Evolutionary conservation across 2,113 vertebrate genomes (phyloP).

Genomic region (Oryzias curvinotus): DNA sequence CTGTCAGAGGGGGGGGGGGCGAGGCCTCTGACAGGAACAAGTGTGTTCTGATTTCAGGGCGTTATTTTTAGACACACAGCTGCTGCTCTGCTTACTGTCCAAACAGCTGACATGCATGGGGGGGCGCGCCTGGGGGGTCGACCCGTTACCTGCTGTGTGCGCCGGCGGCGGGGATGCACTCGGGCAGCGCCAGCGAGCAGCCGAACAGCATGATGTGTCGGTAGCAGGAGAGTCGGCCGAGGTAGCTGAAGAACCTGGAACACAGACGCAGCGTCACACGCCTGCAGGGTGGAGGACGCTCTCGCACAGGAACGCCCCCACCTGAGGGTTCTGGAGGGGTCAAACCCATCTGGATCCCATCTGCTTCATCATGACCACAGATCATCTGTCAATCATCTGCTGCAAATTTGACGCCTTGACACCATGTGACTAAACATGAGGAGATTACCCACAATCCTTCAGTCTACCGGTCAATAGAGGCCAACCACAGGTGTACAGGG

Average conservation of each 20-base stretch:
- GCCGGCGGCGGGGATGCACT: conserved; percentile 79
- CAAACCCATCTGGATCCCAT: too few relatives aligned
- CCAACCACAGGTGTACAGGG: too few relatives aligned
- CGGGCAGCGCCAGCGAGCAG: conserved; percentile 90
- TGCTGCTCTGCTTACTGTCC: conserved; percentile 1
- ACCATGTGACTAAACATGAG: too few relatives aligned
- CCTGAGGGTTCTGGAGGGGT: too few relatives aligned
- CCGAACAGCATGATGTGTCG: conserved; percentile 97
- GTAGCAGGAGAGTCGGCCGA: conserved; percentile 90
- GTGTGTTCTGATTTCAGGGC: conserved; percentile 10
- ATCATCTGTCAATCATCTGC: too few relatives aligned
- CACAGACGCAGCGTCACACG: background rate
- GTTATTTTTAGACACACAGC: conserved; percentile 28
- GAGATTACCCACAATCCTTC: too few relatives aligned
- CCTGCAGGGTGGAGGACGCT: too few relatives aligned
- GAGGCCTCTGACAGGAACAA: conserved; percentile 7
- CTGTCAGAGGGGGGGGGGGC: background rate
- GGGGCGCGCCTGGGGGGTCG: background rate
- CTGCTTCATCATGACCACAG: too few relatives aligned
- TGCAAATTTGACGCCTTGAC: too few relatives aligned
- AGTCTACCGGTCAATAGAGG: too few relatives aligned
- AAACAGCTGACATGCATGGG: conserved; percentile 35
- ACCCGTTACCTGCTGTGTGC: conserved; percentile 36
- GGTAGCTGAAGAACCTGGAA: conserved; percentile 91
- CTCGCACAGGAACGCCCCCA: too few relatives aligned